Evolutionary conservation across 2,888 invertebrate species (phyloP), one percentile per base, ranked within the genome.

Genomic region (Hesperia comma): DNA sequence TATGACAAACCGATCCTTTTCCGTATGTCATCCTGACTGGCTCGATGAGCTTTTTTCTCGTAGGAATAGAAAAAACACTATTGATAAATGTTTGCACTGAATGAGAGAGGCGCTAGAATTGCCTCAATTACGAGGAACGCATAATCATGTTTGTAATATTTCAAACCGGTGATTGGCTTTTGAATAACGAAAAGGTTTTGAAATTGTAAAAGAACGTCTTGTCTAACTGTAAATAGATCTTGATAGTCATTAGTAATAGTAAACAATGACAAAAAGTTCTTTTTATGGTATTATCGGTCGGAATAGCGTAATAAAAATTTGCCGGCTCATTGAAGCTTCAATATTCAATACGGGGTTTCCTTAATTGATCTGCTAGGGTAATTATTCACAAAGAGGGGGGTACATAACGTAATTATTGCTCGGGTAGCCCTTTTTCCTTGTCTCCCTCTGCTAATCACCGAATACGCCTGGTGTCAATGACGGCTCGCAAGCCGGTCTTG

Each of bases 361-460:
- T 81, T 89, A 90, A 92, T 90, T 90, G 90, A 90, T 88, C 85
- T 82, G 85, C 84, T 79, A 75, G 82, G 86, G 89, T 91, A 92
- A 92, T 91, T 92, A 91, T 92, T 91, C 91, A 90, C 90, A 87
- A 86, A 86, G 86, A 87, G 87, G 87, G 87, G 89, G 87, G 74
- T 74, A 74, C 69, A 88, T 88, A 88, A 88, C 88, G 89, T 90
- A 90, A 91, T 91, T 92, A 91, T 91, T 88, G 80, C 84, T 62
- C 75, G 86, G 87, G 88, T 85, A 90, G 88, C 90, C 90, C 91
- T 90, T 91, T 91, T 90, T 90, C 92, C 88, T 90, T 90, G 90
- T 89, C 88, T 76, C 83, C 80, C 79, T 76, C 71, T 73, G 82
- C 86, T 90, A 90, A 90, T 90, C 90, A 88, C 87, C 84, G 79